phyloP scores from a whole-genome alignment of 2,113 vertebrate genomes.

The Gallinago media region DNA sequence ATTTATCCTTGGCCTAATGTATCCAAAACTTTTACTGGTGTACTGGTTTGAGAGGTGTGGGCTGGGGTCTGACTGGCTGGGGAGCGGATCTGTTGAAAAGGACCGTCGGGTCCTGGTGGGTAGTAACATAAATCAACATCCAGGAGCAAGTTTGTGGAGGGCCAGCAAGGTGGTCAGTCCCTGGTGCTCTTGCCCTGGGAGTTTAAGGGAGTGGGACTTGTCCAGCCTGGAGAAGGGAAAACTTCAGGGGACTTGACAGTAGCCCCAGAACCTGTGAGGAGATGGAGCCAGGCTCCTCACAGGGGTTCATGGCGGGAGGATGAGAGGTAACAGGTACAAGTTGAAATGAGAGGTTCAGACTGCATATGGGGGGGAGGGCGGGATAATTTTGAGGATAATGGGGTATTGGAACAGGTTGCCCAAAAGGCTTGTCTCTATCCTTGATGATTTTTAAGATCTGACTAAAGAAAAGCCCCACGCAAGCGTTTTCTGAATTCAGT shows the following conservation, averaged over 20 bases:
- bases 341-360: not conserved
- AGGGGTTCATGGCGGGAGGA: fast-evolving
- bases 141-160: not conserved
- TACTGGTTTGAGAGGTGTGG: fast-evolving
- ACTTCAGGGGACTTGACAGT: not conserved
- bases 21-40: not conserved
- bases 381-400: not conserved
- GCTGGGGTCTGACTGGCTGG: not conserved
- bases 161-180: not conserved
- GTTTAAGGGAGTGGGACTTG: not conserved
- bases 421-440: not conserved
- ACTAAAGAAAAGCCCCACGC: not conserved
- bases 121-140: not conserved
- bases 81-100: not conserved
- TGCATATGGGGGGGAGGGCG: not conserved
- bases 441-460: not conserved
- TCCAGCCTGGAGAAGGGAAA: not conserved
- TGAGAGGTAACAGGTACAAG: too few species aligned
- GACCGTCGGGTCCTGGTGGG: fast-evolving
- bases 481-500: not conserved
- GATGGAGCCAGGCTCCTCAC: not conserved
- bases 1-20: not conserved
- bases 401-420: not conserved
- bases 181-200: not conserved
- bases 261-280: not conserved